Conservation (phyloP, 1,140 invertebrate genomes). For the Radopholus similis region DNA sequence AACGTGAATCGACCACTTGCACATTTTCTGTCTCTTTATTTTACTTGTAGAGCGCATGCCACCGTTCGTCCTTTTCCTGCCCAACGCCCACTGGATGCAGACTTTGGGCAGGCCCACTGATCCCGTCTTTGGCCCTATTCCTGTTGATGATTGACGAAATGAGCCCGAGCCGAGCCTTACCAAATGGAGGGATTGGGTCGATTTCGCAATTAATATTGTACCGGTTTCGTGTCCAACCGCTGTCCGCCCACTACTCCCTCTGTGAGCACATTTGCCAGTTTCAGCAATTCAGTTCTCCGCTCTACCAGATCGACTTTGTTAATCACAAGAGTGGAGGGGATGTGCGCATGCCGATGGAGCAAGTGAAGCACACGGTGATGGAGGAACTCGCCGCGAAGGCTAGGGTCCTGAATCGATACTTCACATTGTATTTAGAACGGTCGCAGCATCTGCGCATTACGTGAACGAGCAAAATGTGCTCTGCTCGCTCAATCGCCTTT, state of each 20-base stretch:
- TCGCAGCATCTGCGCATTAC: conserved; percentile 29
- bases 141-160: too few species aligned
- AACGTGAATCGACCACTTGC: too few species aligned
- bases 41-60: conserved; percentile 50
- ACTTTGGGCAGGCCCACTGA: too few species aligned
- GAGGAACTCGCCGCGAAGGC: conserved; percentile 48
- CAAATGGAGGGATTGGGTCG: too few species aligned
- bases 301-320: conserved; percentile 57
- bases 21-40: background rate
- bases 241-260: conserved; percentile 34
- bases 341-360: conserved; percentile 51
- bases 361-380: conserved; percentile 57
- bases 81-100: too few species aligned
- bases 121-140: too few species aligned
- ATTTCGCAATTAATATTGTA: conserved; percentile 35
- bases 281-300: conserved; percentile 33
- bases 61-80: too few species aligned
- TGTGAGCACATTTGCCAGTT: conserved; percentile 38
- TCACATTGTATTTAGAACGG: conserved; percentile 32
- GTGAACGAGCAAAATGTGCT: conserved; percentile 54
- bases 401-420: conserved; percentile 20
- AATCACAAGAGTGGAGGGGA: conserved; percentile 47
- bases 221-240: conserved; percentile 14
- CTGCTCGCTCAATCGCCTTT: conserved; percentile 45
- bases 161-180: too few species aligned